Percentiles rank a stretch among this genome's conserved stretches.
phyloP scores from a whole-genome alignment of 2,888 invertebrate genomes.

The Lottia gigantea region DNA sequence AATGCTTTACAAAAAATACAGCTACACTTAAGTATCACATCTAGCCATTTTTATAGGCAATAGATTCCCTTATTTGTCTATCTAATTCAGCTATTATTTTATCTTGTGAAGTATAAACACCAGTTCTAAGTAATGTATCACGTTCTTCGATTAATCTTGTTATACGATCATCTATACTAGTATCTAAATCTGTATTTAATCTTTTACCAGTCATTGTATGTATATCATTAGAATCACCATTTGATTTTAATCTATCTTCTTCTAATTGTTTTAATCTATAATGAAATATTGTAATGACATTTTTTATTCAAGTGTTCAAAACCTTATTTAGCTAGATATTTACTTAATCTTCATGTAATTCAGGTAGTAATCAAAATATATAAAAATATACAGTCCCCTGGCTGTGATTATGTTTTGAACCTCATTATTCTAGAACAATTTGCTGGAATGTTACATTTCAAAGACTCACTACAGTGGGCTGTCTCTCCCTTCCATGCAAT shows the following conservation, averaged over 20 bases:
- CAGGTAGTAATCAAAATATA: too few species aligned
- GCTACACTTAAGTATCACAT: too few species aligned
- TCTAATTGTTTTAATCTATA: conserved; percentile 57
- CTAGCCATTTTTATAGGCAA: conserved; percentile 43
- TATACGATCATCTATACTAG: conserved; percentile 62
- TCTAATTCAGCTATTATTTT: conserved; percentile 69
- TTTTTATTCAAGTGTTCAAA: background rate
- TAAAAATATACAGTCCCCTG: too few species aligned
- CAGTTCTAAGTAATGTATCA: conserved; percentile 67
- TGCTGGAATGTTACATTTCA: too few species aligned
- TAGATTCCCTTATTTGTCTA: conserved; percentile 65
- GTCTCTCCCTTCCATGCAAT: too few species aligned
- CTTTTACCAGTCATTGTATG: conserved; percentile 1
- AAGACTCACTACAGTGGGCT: too few species aligned
- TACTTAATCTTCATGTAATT: too few species aligned
- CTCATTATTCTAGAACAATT: too few species aligned
- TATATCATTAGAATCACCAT: conserved; percentile 38
- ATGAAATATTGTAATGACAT: background rate
- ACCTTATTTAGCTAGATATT: too few species aligned
- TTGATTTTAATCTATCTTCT: conserved; percentile 46
- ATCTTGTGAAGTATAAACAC: conserved; percentile 68
- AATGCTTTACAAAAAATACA: too few species aligned
- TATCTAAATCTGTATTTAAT: conserved; percentile 31
- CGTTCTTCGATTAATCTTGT: conserved; percentile 66
- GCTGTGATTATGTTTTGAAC: too few species aligned